A percentile compares a stretch with the other conserved stretches of the same genome.
These are phyloP conservation scores for Sarcophaga caerulescens DNA, from an alignment of 2,888 invertebrate species.

Conservation along the genomic window DNA sequence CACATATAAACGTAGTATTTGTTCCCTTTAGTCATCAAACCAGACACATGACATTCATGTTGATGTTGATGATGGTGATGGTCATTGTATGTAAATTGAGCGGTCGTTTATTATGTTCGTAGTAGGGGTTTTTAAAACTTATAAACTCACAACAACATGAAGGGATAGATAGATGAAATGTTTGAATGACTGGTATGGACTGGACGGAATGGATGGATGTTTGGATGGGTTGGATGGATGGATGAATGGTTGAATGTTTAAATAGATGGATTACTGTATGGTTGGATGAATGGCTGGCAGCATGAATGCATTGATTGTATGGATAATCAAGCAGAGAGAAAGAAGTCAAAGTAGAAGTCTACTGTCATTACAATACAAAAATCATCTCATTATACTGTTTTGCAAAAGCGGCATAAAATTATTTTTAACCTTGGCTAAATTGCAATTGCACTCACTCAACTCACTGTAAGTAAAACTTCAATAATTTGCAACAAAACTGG, in stretches of 20 bases:
- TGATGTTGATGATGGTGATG: conserved; percentile 74
- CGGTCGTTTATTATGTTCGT: conserved; percentile 70
- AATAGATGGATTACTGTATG: conserved; percentile 43
- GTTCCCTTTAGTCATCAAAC: conserved; percentile 64
- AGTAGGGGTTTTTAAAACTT: conserved; percentile 62
- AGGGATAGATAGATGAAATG: conserved; percentile 39
- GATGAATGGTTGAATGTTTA: conserved; percentile 48
- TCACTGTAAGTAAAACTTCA: conserved; percentile 69
- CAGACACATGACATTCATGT: conserved; percentile 68
- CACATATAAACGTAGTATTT: conserved; percentile 18
- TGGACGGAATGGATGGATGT: conserved; percentile 32
- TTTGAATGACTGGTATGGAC: conserved; percentile 13
- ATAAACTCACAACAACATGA: conserved; percentile 48
- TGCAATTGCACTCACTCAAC: conserved; percentile 42
- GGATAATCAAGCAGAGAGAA: conserved; percentile 75
- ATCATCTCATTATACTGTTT: conserved; percentile 65
- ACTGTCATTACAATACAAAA: conserved; percentile 55
- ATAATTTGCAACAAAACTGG: conserved; percentile 67
- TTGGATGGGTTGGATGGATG: conserved; percentile 12
- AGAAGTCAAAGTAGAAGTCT: conserved; percentile 69
- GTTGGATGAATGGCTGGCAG: not conserved
- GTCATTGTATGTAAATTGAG: conserved; percentile 80
- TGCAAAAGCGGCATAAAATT: conserved; percentile 54
- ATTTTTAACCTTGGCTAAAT: conserved; percentile 53
- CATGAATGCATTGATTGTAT: conserved; percentile 32